These are phyloP conservation scores for Trichosurus vulpecula DNA, from an alignment of 2,797 vertebrate species.

Conservation along the genomic window DNA sequence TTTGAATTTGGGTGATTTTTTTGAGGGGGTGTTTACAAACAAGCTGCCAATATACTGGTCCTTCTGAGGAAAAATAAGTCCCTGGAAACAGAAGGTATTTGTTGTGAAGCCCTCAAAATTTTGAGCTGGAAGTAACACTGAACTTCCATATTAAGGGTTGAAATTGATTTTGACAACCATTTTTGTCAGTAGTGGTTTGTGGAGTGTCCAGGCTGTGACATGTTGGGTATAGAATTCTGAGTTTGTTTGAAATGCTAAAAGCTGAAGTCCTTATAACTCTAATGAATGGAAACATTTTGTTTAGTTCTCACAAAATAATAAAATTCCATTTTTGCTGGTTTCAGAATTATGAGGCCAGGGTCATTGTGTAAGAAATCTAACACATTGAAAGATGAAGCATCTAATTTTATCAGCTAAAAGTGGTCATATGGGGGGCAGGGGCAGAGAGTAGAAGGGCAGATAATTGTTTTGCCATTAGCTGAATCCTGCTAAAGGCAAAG, in stretches of 20 bases:
- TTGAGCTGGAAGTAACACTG: conserved; percentile 10
- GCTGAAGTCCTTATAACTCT: background rate
- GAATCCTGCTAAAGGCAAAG: conserved; percentile 30
- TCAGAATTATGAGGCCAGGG: background rate
- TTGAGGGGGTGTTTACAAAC: conserved; percentile 23
- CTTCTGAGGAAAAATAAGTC: conserved; percentile 42
- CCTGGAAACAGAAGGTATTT: conserved; percentile 22
- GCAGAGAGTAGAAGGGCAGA: background rate
- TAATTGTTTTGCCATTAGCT: background rate
- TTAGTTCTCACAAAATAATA: background rate
- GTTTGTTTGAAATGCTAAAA: conserved; percentile 54
- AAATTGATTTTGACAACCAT: conserved; percentile 35
- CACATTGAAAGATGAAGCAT: conserved; percentile 5
- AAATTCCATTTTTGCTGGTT: background rate
- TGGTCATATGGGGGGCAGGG: background rate
- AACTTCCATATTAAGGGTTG: conserved; percentile 47
- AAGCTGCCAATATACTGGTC: conserved; percentile 41
- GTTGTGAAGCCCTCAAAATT: conserved; percentile 6
- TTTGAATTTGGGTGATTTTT: conserved; percentile 5
- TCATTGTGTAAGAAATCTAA: background rate
- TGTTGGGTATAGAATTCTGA: conserved; percentile 43
- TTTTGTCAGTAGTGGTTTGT: background rate
- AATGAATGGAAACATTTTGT: conserved; percentile 8
- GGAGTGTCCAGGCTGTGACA: background rate
- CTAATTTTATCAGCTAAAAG: background rate